Evolutionary conservation across 2,888 invertebrate species (phyloP).

Genomic region (Belgica antarctica): DNA sequence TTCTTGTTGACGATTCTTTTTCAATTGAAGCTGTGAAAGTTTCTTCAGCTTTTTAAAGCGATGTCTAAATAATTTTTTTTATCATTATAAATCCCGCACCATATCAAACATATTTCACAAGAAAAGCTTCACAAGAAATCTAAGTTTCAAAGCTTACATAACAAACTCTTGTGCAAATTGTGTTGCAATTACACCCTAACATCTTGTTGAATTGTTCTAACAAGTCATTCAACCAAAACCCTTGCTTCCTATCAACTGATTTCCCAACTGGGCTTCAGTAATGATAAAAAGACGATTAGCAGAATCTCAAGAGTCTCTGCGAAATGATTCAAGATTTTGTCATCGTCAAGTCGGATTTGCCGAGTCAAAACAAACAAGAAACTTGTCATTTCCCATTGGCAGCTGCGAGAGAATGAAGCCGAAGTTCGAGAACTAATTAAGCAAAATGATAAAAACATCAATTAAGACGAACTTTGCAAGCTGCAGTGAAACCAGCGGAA

Average conservation of each 20-base stretch:
- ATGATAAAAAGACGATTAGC: conserved; percentile 6
- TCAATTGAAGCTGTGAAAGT: no score
- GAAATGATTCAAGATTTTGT: not conserved
- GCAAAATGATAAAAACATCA: not conserved
- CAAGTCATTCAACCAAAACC: not conserved
- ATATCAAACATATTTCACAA: no score
- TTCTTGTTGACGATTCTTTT: not conserved
- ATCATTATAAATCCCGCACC: no score
- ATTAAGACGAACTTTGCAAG: not conserved
- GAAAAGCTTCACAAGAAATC: no score
- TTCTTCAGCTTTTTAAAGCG: no score
- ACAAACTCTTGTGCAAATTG: no score
- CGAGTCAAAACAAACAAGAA: not conserved
- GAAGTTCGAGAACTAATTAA: conserved; percentile 8
- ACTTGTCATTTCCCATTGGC: not conserved
- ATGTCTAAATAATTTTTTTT: no score
- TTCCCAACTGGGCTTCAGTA: conserved; percentile 10
- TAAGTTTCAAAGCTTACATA: no score
- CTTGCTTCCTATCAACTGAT: not conserved
- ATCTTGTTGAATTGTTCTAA: no score
- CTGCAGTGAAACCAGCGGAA: not conserved
- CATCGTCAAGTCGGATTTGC: not conserved
- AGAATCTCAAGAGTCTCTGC: not conserved
- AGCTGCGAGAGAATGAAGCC: not conserved
- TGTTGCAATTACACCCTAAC: no score